Conservation (phyloP, 1,140 invertebrate species). For the Ceratina calcarata region DNA sequence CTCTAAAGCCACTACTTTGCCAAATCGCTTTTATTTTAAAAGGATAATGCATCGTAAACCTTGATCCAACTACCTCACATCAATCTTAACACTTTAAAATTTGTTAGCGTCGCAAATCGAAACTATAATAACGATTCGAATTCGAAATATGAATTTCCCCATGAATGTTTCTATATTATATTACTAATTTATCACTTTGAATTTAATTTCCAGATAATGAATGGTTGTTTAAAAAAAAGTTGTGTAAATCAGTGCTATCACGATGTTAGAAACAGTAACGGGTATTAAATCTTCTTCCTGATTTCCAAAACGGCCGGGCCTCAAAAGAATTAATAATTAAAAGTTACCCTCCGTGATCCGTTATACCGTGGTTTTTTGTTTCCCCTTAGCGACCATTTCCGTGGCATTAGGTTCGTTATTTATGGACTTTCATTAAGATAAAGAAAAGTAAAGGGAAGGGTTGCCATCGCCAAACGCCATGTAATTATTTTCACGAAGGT, state of each 20-base stretch:
- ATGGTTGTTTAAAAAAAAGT: not conserved
- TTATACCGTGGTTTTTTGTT: constrained; percentile 66
- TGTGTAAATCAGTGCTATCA: not conserved
- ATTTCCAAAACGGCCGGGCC: constrained; percentile 15
- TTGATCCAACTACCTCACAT: constrained; percentile 54
- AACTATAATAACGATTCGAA: no score
- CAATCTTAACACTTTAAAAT: not conserved
- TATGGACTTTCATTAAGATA: constrained; percentile 81
- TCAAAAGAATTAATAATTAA: constrained; percentile 65
- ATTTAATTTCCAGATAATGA: no score
- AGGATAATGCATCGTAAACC: constrained; percentile 55
- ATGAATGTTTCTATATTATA: not conserved
- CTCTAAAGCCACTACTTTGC: constrained; percentile 56
- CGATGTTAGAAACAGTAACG: not conserved
- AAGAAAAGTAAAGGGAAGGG: constrained; percentile 75
- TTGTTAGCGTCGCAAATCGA: no score
- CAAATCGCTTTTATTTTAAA: constrained; percentile 51
- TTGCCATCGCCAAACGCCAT: constrained; percentile 75
- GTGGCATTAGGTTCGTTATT: constrained; percentile 79
- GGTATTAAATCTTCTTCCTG: not conserved
- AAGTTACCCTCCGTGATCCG: constrained; percentile 55
- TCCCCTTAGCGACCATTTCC: constrained; percentile 67
- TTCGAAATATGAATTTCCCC: not conserved
- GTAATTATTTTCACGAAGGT: constrained; percentile 78
- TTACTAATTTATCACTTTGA: no score